Percentiles rank a stretch among this genome's conserved stretches.
These are phyloP conservation scores for Vannuccia rotundouncinata DNA, from an alignment of 2,888 invertebrate species.

Conservation along the genomic window DNA sequence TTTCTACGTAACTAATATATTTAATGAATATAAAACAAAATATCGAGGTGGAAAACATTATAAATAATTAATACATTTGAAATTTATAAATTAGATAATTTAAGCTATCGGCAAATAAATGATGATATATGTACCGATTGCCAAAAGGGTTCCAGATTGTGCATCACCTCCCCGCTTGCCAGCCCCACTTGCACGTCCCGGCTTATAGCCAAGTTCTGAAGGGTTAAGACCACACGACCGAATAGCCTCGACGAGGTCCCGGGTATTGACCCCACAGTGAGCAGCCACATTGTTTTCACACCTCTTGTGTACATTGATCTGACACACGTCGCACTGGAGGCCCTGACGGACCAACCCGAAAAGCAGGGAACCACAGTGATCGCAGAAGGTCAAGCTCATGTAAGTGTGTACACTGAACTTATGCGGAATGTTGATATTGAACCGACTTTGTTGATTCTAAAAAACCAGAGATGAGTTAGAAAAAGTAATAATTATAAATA, in stretches of 20 bases:
- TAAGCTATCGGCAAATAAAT: too few relatives aligned
- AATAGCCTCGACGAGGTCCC: slow-evolving; percentile 35
- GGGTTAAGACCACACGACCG: slow-evolving; percentile 35
- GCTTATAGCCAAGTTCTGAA: slow-evolving; percentile 32
- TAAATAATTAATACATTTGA: too few relatives aligned
- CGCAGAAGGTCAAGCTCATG: slow-evolving; percentile 96
- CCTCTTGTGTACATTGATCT: slow-evolving; percentile 93
- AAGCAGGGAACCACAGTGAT: slow-evolving; percentile 94
- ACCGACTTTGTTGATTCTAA: slow-evolving; percentile 62
- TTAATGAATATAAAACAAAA: too few relatives aligned
- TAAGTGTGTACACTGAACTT: slow-evolving; percentile 84
- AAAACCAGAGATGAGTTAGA: not conserved
- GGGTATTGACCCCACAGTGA: slow-evolving; percentile 92
- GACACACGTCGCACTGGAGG: slow-evolving; percentile 90
- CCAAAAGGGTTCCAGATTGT: too few relatives aligned
- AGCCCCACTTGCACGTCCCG: slow-evolving; percentile 6
- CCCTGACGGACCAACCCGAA: slow-evolving; percentile 94
- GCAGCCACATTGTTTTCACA: slow-evolving; percentile 98
- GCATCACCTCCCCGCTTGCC: too few relatives aligned
- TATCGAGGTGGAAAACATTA: too few relatives aligned
- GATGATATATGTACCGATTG: too few relatives aligned
- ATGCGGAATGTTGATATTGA: slow-evolving; percentile 97
- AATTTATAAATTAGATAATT: too few relatives aligned
- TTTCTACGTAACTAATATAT: too few relatives aligned
- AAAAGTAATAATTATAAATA: too few relatives aligned